A percentile compares a stretch with the other conserved stretches of the same genome.
Evolutionary conservation across 2,888 invertebrate genomes (phyloP).

Genomic region (Protodeltote pygarga): DNA sequence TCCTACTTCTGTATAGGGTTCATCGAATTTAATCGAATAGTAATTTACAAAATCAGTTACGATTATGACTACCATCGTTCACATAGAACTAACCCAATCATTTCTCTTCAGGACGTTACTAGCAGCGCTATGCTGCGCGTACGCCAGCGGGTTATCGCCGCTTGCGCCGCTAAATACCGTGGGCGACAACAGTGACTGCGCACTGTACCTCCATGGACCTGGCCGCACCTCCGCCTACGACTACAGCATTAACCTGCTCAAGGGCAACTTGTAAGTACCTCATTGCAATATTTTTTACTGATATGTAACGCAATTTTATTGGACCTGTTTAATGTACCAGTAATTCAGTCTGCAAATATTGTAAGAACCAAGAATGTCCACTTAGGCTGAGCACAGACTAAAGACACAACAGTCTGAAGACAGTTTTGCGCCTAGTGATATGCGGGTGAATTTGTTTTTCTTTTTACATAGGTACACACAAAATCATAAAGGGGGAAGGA

Average conservation of each 20-base stretch:
- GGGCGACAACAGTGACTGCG: slow-evolving; percentile 89
- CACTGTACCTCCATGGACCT: slow-evolving; percentile 91
- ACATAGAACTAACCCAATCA: not conserved
- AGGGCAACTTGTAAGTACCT: slow-evolving; percentile 92
- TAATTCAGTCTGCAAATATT: not conserved
- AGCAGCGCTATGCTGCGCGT: slow-evolving; percentile 71
- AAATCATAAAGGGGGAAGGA: too few species aligned
- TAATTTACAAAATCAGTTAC: too few species aligned
- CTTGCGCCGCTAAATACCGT: slow-evolving; percentile 61
- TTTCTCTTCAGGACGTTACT: slow-evolving; percentile 71
- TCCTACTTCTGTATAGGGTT: too few species aligned
- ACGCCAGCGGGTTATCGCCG: slow-evolving; percentile 60
- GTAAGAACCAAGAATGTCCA: too few species aligned
- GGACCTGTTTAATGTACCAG: not conserved
- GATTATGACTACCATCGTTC: too few species aligned
- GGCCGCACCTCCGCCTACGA: slow-evolving; percentile 94
- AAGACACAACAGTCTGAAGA: too few species aligned
- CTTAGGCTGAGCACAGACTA: too few species aligned
- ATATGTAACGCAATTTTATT: slow-evolving; percentile 4
- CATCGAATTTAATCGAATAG: too few species aligned
- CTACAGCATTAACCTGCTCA: slow-evolving; percentile 93
- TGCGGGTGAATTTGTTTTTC: too few species aligned
- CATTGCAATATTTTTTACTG: slow-evolving; percentile 6
- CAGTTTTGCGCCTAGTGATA: too few species aligned
- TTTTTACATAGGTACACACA: too few species aligned